A percentile compares a stretch with the other conserved stretches of the same genome.
These are phyloP conservation scores for Antechinus flavipes DNA, from an alignment of 2,113 vertebrate genomes.

Conservation along the genomic window DNA sequence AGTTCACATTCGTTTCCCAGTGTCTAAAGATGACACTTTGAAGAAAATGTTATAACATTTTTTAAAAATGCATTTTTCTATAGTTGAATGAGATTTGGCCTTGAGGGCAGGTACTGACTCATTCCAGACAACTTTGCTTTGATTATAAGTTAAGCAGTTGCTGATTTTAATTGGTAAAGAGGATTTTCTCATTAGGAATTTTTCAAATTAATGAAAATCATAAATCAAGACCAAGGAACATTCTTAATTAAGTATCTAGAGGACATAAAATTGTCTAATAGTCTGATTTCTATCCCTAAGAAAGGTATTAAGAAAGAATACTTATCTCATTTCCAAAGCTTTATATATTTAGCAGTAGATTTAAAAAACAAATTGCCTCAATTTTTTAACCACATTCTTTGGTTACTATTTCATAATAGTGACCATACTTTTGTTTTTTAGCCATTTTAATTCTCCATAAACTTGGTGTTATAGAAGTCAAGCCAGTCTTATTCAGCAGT, in stretches of 20 bases:
- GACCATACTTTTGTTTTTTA: not conserved
- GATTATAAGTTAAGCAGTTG: not conserved
- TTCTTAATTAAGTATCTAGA: not conserved
- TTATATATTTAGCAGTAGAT: not conserved
- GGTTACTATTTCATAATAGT: not conserved
- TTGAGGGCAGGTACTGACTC: not conserved
- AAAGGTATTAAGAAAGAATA: not conserved
- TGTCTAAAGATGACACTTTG: not conserved
- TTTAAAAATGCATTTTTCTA: not conserved
- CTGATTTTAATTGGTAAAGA: not conserved
- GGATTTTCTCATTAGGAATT: not conserved
- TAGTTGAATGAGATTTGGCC: not conserved
- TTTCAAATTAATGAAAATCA: not conserved
- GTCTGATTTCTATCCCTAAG: not conserved
- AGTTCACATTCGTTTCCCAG: no score
- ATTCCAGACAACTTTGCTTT: not conserved
- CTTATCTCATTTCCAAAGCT: not conserved
- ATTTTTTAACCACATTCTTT: not conserved
- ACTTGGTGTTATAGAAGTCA: not conserved
- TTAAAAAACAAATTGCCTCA: not conserved
- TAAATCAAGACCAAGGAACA: not conserved
- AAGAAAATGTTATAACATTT: not conserved
- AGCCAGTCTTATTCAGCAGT: not conserved
- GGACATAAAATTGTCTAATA: not conserved
- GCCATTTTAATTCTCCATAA: not conserved